Evolutionary conservation across 2,797 vertebrate genomes (phyloP), one percentile per base, ranked within the genome.

Genomic region (Cyprinella venusta): DNA sequence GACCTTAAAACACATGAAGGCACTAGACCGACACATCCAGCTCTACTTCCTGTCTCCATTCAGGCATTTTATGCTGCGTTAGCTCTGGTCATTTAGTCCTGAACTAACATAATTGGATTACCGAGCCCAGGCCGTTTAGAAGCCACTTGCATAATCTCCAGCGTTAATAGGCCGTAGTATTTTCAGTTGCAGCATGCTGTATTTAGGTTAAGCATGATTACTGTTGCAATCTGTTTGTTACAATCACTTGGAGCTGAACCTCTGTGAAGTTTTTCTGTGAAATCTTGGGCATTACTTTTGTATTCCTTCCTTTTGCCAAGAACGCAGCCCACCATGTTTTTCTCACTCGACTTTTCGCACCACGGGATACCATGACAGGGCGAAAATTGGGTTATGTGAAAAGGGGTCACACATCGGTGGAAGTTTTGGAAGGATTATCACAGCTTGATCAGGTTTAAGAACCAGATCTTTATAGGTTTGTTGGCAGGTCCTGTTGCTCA

Each of bases 341-440:
- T 68, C 67, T 69, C 33, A 64, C 80, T 67, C n/a, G 9, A 26
- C 67, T 80, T 64, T 81, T 71, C 42, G 30, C 79, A 80, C 79
- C 70, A 74, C 45, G 33, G 18, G 74, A 80, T 84, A 76, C 42
- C 70, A 79, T 90, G 90, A 91, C 88, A 88, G 72, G 88, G 80
- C 45, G 88, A 87, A 91, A 92, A 91, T 92, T 91, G 91, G 90
- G 91, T 92, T 91, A 87, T 89, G 88, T 89, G 85, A 30, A 85
- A 79, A 74, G 86, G 63, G 89, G 88, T 91, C 88, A 89, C 90
- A 87, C 84, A 69, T 88, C 65, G 79, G 64, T 76, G 82, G 82
- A 87, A 82, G 79, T 89, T 84, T 90, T 72, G 42, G 68, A 75
- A 82, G 83, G 75, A 87, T 89, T 88, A 85, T 82, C 56, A 54